These are phyloP conservation scores for Nasua narica DNA, from an alignment of 2,797 vertebrate genomes.

Conservation along the genomic window DNA sequence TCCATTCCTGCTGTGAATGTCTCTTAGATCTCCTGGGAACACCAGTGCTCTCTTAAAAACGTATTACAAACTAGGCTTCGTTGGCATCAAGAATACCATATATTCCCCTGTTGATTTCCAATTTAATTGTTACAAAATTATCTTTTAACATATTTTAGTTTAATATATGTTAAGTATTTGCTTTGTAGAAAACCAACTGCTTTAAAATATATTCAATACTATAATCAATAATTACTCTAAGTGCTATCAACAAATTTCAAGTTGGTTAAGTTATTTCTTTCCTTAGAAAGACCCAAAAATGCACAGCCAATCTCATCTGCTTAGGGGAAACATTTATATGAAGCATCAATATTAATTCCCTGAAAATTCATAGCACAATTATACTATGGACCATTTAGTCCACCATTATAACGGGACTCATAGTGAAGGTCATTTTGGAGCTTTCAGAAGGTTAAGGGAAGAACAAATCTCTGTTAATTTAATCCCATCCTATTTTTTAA, in stretches of 20 bases:
- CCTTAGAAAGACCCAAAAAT: neutral
- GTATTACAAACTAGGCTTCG: neutral
- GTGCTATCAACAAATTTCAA: neutral
- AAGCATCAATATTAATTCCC: neutral
- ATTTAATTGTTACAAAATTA: neutral
- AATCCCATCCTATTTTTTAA: neutral
- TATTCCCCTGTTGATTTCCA: neutral
- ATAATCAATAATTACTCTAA: neutral
- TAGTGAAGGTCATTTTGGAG: neutral
- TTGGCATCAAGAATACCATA: neutral
- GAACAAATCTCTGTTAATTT: neutral
- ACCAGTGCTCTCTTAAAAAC: neutral
- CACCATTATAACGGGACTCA: neutral
- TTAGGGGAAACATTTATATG: neutral
- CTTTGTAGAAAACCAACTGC: neutral
- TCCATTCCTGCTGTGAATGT: neutral
- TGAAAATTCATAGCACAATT: neutral
- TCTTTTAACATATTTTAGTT: slow-evolving; percentile 4
- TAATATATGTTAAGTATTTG: neutral
- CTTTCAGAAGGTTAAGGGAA: neutral
- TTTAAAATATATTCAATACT: neutral
- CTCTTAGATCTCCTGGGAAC: neutral
- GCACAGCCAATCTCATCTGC: neutral
- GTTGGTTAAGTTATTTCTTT: neutral
- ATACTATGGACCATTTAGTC: neutral